Percentiles rank a stretch among this genome's conserved stretches.
phyloP scores from a whole-genome alignment of 37 sponge, comb jelly and placozoan species.

The Oopsacas minuta region DNA sequence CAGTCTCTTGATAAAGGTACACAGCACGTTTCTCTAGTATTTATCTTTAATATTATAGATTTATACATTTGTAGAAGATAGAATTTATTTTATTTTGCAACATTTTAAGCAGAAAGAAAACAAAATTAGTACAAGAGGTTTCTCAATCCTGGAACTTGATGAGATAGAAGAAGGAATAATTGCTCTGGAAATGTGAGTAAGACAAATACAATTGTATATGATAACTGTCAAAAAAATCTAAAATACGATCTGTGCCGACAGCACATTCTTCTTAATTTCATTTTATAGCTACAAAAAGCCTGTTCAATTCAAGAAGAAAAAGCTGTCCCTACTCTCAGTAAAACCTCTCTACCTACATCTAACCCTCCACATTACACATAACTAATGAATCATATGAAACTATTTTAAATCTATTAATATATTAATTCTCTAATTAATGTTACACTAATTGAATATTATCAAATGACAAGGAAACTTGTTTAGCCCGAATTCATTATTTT shows the following conservation, averaged over 20 bases:
- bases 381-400: too few species aligned
- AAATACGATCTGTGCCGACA: too few species aligned
- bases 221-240: too few species aligned
- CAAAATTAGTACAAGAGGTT: constrained; percentile 37
- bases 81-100: constrained; percentile 61
- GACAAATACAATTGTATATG: too few species aligned
- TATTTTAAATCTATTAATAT: too few species aligned
- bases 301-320: constrained; percentile 45
- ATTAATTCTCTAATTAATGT: too few species aligned
- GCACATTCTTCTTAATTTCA: too few species aligned
- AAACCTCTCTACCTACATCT: constrained; percentile 69
- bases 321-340: constrained; percentile 38
- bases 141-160: constrained; percentile 66
- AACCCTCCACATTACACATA: constrained; percentile 18
- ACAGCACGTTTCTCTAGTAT: too few species aligned
- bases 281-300: constrained; percentile 64
- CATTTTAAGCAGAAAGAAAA: constrained; percentile 55
- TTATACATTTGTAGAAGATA: constrained; percentile 22
- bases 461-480: too few species aligned
- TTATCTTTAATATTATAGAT: not conserved
- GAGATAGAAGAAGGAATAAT: constrained; percentile 47
- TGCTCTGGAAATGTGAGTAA: constrained; percentile 53
- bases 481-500: too few species aligned
- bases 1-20: constrained; percentile 1
- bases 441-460: too few species aligned